Evolutionary conservation across 2,888 invertebrate species (phyloP), one percentile per base, ranked within the genome.

Genomic region (Pseudanteris insignis): DNA sequence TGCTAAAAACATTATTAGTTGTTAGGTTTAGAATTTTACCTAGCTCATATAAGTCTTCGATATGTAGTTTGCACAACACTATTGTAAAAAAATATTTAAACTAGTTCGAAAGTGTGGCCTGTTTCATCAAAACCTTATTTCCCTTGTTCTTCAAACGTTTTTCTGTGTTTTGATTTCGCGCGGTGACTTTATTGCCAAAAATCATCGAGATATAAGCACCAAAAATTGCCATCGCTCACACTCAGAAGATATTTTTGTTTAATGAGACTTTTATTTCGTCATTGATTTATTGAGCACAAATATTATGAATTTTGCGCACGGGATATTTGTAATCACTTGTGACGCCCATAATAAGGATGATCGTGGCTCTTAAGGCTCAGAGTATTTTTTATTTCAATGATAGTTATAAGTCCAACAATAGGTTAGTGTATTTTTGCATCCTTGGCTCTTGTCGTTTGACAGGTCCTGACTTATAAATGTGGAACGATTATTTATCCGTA

Each of bases 11-110:
- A 18, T 44, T 25, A 65, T 71, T 72, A 72, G 71, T 68, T 68
- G 70, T 68, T 73, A 74, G 75, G 67, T 41, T 66, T 75, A 76
- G 76, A 73, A 71, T 75, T 68, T 66, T 66, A 68, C 67, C 51
- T 70, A 70, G 67, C 63, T 66, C 51, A 64, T 70, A 18, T 59
- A 59, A 74, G 73, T 69, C 68, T 71, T 70, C 67, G 67, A 67
- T 74, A 70, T 62, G 54, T 72, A 75, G 75, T 70, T 70, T 71
- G 70, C 69, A 68, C 67, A 70, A 5, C 2, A 69, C 60, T 61
- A 37, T 58, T 67, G 65, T 64, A 51, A 71, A 71, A 63, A 58
- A 54, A 63, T 13, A 2, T 18, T 64, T 74, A 72, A 74, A 70
- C 66, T 67, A 66, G 70, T 63, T 70, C 64, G 63, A 69, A 66